Evolutionary conservation across 2,888 invertebrate species (phyloP), one percentile per base, ranked within the genome.

Genomic region (Pseudoips prasinana): DNA sequence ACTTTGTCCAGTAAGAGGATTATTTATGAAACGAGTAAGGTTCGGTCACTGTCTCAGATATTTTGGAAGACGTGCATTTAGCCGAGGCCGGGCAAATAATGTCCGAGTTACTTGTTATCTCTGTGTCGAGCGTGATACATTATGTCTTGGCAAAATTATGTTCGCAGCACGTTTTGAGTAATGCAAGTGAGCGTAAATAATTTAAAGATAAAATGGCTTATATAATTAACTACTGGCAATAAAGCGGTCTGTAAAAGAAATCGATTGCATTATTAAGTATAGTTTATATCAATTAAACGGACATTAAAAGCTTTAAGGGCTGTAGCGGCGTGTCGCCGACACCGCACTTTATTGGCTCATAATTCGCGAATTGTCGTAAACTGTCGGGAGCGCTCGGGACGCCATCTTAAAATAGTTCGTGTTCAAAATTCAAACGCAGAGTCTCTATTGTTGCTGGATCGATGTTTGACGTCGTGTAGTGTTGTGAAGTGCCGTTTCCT

Each of bases 1-100:
- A 63, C 75, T 72, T 78, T 75, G 75, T 76, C 72, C 73, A 65
- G 75, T 84, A 83, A 83, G 85, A 72, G 43, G 52, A 67, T 84
- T 80, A 84, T 87, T 87, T 85, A 84, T 81, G 63, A 60, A 57
- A 53, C 63, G 45, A 64, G 68, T 66, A 65, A 63, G 63, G 53
- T 51, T 54, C 58, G 64, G 61, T 57, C 66, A 55, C 58, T 51
- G 22, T 47, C 46, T 45, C 39, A 51, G 59, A 63, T 67, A 20
- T 63, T 70, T 58, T 67, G 49, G 41, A 35, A 46, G 29, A 33
- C 36, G 25, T 25, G 25, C 32, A 36, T 36, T 39, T 34, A 46
- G 25, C 46, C 31, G 30, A 30, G 41, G 28, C 34, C 9, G 27
- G 11, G 37, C 31, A 32, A 39, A 41, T 48, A 45, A 32, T 20